phyloP scores from a whole-genome alignment of 2,888 invertebrate species.

The Sphaerophoria taeniata region DNA sequence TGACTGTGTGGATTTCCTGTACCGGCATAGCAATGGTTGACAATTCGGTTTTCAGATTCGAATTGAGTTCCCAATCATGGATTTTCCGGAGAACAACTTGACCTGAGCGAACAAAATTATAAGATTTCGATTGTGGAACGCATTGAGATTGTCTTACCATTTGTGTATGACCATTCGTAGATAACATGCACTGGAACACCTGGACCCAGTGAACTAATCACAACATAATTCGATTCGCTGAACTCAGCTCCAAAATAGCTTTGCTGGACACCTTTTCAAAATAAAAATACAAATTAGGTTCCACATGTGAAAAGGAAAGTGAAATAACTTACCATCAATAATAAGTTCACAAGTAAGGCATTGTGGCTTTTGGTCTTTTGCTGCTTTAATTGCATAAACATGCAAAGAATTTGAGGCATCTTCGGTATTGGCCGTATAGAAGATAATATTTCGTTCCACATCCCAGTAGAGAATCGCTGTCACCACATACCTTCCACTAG shows the following conservation, averaged over 20 bases:
- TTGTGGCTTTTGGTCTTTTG: slow-evolving; percentile 82
- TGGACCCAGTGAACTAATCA: slow-evolving; percentile 93
- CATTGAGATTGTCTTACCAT: slow-evolving; percentile 76
- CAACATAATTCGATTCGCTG: slow-evolving; percentile 88
- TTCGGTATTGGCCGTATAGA: slow-evolving; percentile 92
- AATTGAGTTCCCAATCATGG: slow-evolving; percentile 88
- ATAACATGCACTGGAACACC: slow-evolving; percentile 89
- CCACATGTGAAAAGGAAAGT: too few relatives aligned
- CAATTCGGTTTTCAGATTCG: slow-evolving; percentile 84
- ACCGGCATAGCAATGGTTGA: slow-evolving; percentile 84
- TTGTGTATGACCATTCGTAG: slow-evolving; percentile 82
- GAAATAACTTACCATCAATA: slow-evolving; percentile 77
- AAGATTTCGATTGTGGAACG: neutral
- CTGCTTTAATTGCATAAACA: slow-evolving; percentile 88
- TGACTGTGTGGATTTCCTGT: slow-evolving; percentile 85
- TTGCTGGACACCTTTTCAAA: slow-evolving; percentile 77
- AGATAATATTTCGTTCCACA: slow-evolving; percentile 86
- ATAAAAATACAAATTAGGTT: neutral
- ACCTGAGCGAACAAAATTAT: slow-evolving; percentile 72
- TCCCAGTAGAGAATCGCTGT: slow-evolving; percentile 90
- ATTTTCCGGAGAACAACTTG: slow-evolving; percentile 78
- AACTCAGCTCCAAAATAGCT: slow-evolving; percentile 85
- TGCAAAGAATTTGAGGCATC: slow-evolving; percentile 91
- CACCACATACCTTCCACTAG: slow-evolving; percentile 88
- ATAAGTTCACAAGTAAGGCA: slow-evolving; percentile 90